Percentiles rank a stretch among this genome's conserved stretches.
phyloP scores from a whole-genome alignment of 2,888 invertebrate genomes.

The Podotricha telesiphe region DNA sequence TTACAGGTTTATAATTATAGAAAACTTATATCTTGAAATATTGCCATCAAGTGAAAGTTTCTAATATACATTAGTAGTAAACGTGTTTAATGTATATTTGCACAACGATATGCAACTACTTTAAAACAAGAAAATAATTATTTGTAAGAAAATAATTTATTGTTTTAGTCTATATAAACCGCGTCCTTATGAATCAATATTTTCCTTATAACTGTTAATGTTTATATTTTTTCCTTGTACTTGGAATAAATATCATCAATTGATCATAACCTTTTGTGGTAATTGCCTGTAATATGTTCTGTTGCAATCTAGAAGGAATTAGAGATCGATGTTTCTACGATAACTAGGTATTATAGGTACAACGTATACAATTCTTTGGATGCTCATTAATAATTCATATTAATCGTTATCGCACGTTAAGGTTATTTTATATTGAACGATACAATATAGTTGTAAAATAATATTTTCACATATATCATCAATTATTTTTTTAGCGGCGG shows the following conservation, averaged over 20 bases:
- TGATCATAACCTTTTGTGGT: conserved; percentile 16
- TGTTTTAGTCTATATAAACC: neutral
- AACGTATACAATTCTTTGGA: conserved; percentile 27
- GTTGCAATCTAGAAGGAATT: conserved; percentile 28
- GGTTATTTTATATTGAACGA: neutral
- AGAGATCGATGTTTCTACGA: conserved; percentile 24
- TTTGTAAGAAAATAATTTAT: neutral
- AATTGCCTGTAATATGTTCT: conserved; percentile 19
- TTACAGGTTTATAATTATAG: neutral
- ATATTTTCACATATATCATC: too few species aligned
- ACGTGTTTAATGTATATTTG: neutral
- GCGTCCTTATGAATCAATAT: conserved; percentile 5
- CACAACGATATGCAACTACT: neutral
- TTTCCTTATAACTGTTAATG: conserved; percentile 22
- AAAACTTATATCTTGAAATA: neutral
- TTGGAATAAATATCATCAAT: conserved; percentile 28
- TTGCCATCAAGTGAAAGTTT: too few species aligned
- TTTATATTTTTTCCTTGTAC: conserved; percentile 29
- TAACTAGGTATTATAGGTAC: conserved; percentile 26
- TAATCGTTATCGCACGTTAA: conserved; percentile 1
- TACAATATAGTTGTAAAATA: neutral
- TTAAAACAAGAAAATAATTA: neutral
- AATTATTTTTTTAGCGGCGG: conserved; percentile 44
- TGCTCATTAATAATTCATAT: conserved; percentile 34
- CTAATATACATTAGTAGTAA: too few species aligned